Evolutionary conservation across 2,797 vertebrate genomes (phyloP), one percentile per base, ranked within the genome.

Genomic region (Leucoraja ocellata): DNA sequence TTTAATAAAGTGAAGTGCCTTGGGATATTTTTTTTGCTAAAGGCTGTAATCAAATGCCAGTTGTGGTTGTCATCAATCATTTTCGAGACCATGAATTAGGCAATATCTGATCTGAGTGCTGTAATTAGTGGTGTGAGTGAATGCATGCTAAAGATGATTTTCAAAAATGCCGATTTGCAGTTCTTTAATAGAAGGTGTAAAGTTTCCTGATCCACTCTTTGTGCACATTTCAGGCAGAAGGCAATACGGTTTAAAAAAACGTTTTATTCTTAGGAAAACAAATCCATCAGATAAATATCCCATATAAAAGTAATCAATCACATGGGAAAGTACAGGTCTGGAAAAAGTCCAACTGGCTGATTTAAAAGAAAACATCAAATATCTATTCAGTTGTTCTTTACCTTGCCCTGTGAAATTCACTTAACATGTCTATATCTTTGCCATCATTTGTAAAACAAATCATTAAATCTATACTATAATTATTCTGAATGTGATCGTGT

Each of bases 261-360:
- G 11, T 88, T 84, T 36, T 32, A 65, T n/a, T 65, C 28, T 6
- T 18, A 65, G 84, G n/a, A 88, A 88, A 88, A 65, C 4, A n/a
- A 16, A 86, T 86, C 28, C 1, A 65, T 36, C 61, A 65, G 32
- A 32, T 16, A 88, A 11, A 63, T 13, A 32, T 54, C 46, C 46
- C n/a, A 88, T 61, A 14, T 88, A 88, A 65, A 88, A 88, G 58
- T 65, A 65, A 65, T 88, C 28, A 63, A 88, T 65, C n/a, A 18
- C 61, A 88, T 18, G 21, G 14, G n/a, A 16, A 88, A 84, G 46
- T 84, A 61, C 10, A 61, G 0, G 25, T n/a, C 13, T 86, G 58
- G 83, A 86, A 86, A 86, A n/a, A 88, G n/a, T 68, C 63, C n/a
- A 88, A 18, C 16, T 88, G n/a, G 63, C n/a, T 88, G n/a, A 18